phyloP scores from a whole-genome alignment of 2,113 vertebrate genomes.

The Mormyrus lacerda region DNA sequence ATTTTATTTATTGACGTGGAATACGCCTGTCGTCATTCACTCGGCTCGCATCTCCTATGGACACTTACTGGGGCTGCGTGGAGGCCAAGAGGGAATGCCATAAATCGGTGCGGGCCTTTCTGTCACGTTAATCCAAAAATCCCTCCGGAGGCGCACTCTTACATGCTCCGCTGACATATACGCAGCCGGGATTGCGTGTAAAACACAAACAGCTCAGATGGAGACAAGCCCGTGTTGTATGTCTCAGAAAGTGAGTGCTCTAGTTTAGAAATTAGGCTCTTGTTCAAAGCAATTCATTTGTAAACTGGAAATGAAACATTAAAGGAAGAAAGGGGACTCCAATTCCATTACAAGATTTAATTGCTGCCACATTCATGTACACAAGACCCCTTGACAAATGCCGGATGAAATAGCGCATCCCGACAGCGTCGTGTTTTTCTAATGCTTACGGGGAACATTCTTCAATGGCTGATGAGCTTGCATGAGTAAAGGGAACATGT shows the following conservation, averaged over 20 bases:
- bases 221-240: background rate
- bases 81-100: background rate
- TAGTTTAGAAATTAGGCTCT: background rate
- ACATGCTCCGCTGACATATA: background rate
- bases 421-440: background rate
- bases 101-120: background rate
- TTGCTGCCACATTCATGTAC: conserved; percentile 2
- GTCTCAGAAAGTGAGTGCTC: background rate
- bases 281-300: conserved; percentile 8
- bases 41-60: background rate
- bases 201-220: background rate
- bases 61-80: background rate
- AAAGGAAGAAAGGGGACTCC: background rate
- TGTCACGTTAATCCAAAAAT: conserved; percentile 5
- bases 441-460: background rate
- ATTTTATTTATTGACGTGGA: conserved; percentile 7
- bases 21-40: background rate
- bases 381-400: background rate
- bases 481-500: background rate
- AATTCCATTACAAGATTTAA: conserved; percentile 10
- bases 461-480: background rate
- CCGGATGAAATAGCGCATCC: background rate
- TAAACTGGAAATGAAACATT: background rate
- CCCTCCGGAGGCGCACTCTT: background rate
- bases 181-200: background rate